Evolutionary conservation across 2,797 vertebrate species (phyloP).

Genomic region (Channa striata): DNA sequence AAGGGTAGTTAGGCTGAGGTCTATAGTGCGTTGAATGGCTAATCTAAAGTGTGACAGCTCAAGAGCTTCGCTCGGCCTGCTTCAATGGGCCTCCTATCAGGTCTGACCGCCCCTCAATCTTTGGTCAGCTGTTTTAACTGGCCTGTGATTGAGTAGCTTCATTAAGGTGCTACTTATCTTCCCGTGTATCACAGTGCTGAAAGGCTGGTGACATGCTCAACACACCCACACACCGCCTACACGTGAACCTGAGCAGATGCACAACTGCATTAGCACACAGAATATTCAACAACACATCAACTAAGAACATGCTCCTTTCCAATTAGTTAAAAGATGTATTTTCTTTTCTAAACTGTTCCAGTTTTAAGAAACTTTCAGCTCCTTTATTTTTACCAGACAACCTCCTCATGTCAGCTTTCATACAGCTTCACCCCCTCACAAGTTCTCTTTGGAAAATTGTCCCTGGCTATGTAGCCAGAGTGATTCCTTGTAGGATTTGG

Average conservation of each 20-base stretch:
- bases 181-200: conserved; percentile 58
- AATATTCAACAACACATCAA: conserved; percentile 25
- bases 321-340: neutral
- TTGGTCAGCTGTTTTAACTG: conserved; percentile 79
- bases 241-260: conserved; percentile 56
- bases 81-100: conserved; percentile 75
- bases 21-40: conserved; percentile 72
- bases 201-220: conserved; percentile 69
- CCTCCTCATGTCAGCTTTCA: conserved; percentile 19
- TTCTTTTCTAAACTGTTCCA: neutral
- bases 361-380: conserved; percentile 22
- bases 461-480: conserved; percentile 14
- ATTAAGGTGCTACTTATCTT: conserved; percentile 82
- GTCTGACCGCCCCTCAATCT: conserved; percentile 71
- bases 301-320: conserved; percentile 1
- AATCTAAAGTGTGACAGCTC: conserved; percentile 78
- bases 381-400: conserved; percentile 1
- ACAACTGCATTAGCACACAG: conserved; percentile 41
- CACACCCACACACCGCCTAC: conserved; percentile 62
- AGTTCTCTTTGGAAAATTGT: conserved; percentile 19
- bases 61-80: conserved; percentile 60
- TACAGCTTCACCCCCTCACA: neutral
- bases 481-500: conserved; percentile 36
- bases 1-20: conserved; percentile 64
- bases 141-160: conserved; percentile 81